Percentiles rank a stretch among this genome's conserved stretches.
Evolutionary conservation across 2,113 vertebrate genomes (phyloP).

Genomic region (Pelusios castaneus): DNA sequence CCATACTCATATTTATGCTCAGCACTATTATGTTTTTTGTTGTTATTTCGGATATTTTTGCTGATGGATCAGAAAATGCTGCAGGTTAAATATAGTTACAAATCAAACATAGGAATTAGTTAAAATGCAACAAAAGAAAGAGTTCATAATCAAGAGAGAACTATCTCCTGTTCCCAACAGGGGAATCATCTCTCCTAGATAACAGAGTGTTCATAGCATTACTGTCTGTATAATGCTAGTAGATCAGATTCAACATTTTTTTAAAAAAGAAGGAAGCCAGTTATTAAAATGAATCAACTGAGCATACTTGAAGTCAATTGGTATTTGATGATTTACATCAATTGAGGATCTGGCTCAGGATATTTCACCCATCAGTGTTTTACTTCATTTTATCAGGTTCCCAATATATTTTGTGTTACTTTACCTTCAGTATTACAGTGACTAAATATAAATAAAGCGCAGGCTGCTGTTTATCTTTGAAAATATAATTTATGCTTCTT

Average conservation of each 20-base stretch:
- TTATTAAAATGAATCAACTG: background rate
- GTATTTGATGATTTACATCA: background rate
- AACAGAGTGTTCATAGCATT: background rate
- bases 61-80: constrained; percentile 59
- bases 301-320: background rate
- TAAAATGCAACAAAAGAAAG: constrained; percentile 36
- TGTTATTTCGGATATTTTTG: constrained; percentile 63
- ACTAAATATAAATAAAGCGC: constrained; percentile 5
- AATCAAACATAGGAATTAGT: constrained; percentile 54
- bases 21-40: background rate
- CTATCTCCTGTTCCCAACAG: background rate
- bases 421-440: background rate
- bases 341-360: background rate
- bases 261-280: background rate
- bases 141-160: constrained; percentile 3
- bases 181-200: background rate
- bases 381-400: constrained; percentile 7
- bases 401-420: background rate
- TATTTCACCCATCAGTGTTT: background rate
- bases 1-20: background rate
- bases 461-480: background rate
- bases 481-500: background rate
- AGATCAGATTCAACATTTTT: background rate
- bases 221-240: background rate
- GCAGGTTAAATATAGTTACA: constrained; percentile 51